A percentile compares a stretch with the other conserved stretches of the same genome.
These are phyloP conservation scores for Zoanthus sociatus DNA, from an alignment of 92 coral and sea anemone genomes.

Conservation along the genomic window DNA sequence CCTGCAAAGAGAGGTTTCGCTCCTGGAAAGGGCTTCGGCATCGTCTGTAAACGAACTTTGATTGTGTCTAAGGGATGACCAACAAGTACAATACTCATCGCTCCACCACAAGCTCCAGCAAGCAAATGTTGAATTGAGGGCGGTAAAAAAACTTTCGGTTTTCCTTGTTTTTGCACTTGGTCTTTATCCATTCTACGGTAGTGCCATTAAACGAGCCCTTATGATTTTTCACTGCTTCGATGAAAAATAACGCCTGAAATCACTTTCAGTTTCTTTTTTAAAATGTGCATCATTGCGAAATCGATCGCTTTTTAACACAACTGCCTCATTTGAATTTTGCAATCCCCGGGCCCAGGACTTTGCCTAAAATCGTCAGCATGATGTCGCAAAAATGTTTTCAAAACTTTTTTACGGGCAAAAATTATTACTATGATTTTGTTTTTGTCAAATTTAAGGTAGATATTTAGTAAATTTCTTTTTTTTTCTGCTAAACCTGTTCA, in stretches of 20 bases:
- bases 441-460: no score
- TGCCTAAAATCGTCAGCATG: background rate
- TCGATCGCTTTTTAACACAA: background rate
- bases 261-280: no score
- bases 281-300: background rate
- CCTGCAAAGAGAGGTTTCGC: slow-evolving; percentile 69
- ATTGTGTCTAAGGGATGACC: slow-evolving; percentile 95
- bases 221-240: background rate
- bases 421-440: no score
- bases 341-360: background rate
- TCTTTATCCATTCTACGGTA: background rate
- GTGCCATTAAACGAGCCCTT: background rate
- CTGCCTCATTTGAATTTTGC: background rate
- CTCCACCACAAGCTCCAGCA: slow-evolving; percentile 95
- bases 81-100: slow-evolving; percentile 67
- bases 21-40: slow-evolving; percentile 63
- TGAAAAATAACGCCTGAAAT: background rate
- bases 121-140: slow-evolving; percentile 81
- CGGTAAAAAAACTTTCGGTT: slow-evolving; percentile 21
- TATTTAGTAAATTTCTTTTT: no score
- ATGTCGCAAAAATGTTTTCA: no score
- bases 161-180: background rate
- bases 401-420: no score
- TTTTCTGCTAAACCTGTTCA: no score
- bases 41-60: slow-evolving; percentile 92